Percentiles rank a stretch among this genome's conserved stretches.
phyloP scores from a whole-genome alignment of 2,888 invertebrate species.

The Dynastes grantii region DNA sequence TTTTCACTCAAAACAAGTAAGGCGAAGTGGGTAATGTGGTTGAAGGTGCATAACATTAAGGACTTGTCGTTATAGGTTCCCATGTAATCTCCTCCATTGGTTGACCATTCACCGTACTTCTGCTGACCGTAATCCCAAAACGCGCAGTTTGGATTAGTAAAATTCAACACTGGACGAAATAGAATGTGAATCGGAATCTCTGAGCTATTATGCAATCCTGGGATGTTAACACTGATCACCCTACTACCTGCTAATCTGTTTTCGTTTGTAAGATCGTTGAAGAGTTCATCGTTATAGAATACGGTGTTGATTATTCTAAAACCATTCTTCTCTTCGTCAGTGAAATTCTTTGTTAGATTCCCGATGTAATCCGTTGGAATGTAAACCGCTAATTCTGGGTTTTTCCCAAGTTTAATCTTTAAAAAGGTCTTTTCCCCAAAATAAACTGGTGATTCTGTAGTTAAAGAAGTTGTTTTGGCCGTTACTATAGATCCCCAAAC shows the following conservation, averaged over 20 bases:
- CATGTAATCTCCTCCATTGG: constrained; percentile 25
- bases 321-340: background rate
- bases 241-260: background rate
- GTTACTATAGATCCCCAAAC: background rate
- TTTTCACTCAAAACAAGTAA: constrained; percentile 13
- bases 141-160: constrained; percentile 26
- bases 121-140: constrained; percentile 45
- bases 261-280: background rate
- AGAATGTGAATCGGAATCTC: constrained; percentile 20
- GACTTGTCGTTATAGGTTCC: background rate
- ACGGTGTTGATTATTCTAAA: background rate
- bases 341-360: constrained; percentile 8
- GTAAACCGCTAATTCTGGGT: too few species aligned
- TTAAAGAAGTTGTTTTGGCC: background rate
- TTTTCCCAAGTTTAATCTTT: background rate
- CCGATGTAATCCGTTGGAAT: background rate
- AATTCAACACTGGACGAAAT: constrained; percentile 21
- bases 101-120: constrained; percentile 43
- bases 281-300: constrained; percentile 23
- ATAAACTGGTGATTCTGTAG: constrained; percentile 13
- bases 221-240: constrained; percentile 32
- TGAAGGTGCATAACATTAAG: constrained; percentile 12
- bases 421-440: constrained; percentile 30
- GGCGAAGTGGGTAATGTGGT: constrained; percentile 14
- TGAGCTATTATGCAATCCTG: background rate